Evolutionary conservation across 1,140 invertebrate species (phyloP).

Genomic region (Leptinotarsa undecemlineata): DNA sequence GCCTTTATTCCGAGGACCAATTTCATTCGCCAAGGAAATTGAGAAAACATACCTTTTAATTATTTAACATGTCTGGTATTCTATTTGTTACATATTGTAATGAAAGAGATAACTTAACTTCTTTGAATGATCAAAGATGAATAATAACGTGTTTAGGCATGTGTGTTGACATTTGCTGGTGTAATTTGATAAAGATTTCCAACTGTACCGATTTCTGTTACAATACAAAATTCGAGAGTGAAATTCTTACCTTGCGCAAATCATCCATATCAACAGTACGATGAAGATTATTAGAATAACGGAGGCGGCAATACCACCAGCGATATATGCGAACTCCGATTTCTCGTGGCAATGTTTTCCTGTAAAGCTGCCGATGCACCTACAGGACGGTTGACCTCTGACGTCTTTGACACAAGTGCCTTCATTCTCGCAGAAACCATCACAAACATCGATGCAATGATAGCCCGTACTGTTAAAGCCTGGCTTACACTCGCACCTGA

Average conservation of each 20-base stretch:
- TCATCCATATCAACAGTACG: slow-evolving; percentile 94
- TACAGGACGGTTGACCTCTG: slow-evolving; percentile 80
- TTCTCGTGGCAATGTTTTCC: slow-evolving; percentile 89
- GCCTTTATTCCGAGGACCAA: too few relatives aligned
- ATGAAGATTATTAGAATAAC: slow-evolving; percentile 91
- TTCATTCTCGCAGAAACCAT: slow-evolving; percentile 88
- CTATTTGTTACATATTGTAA: too few relatives aligned
- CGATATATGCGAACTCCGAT: slow-evolving; percentile 93
- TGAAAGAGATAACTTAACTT: too few relatives aligned
- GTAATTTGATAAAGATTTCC: too few relatives aligned
- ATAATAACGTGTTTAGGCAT: too few relatives aligned
- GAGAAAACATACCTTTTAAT: too few relatives aligned
- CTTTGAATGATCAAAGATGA: too few relatives aligned
- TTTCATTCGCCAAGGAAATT: too few relatives aligned
- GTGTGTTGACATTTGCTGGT: too few relatives aligned
- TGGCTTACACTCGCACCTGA: slow-evolving; percentile 91
- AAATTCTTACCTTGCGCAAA: slow-evolving; percentile 77
- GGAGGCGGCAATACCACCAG: slow-evolving; percentile 87
- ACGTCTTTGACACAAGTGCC: slow-evolving; percentile 87
- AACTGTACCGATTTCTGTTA: too few relatives aligned
- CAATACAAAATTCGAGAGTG: not conserved
- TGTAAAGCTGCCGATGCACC: slow-evolving; percentile 89
- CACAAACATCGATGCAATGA: slow-evolving; percentile 84
- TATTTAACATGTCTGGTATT: too few relatives aligned
- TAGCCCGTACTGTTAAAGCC: slow-evolving; percentile 90